Conservation (phyloP, 1,140 invertebrate genomes). For the Leptinotarsa texana region DNA sequence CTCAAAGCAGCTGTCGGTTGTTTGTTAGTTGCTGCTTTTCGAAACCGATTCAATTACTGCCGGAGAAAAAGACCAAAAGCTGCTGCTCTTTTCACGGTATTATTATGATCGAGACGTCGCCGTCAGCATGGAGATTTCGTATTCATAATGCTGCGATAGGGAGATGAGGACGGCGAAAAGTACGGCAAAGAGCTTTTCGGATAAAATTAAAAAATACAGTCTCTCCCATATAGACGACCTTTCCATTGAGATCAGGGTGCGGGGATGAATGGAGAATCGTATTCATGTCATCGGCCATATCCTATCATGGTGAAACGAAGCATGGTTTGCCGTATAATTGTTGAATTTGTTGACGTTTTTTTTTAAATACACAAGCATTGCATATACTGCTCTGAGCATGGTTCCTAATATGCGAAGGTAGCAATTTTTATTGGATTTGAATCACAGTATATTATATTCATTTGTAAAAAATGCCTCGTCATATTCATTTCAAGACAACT, state of each 20-base stretch:
- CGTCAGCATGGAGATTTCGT: constrained; percentile 40
- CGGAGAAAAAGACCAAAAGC: background rate
- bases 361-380: no score
- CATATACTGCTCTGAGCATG: no score
- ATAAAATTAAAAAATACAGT: constrained; percentile 47
- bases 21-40: constrained; percentile 8
- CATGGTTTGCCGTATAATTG: no score
- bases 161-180: constrained; percentile 27
- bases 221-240: background rate
- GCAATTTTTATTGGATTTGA: no score
- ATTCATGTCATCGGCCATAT: no score
- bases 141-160: constrained; percentile 37
- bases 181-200: constrained; percentile 32
- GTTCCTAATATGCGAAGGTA: no score
- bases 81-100: constrained; percentile 34
- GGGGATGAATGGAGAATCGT: no score
- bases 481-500: no score
- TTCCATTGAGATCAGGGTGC: background rate
- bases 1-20: constrained; percentile 4
- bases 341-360: no score
- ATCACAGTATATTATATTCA: no score
- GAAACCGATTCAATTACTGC: constrained; percentile 8
- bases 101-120: constrained; percentile 43
- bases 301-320: no score
- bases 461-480: no score